Conservation (phyloP, 2,797 vertebrate genomes). For the Micrastur ruficollis region DNA sequence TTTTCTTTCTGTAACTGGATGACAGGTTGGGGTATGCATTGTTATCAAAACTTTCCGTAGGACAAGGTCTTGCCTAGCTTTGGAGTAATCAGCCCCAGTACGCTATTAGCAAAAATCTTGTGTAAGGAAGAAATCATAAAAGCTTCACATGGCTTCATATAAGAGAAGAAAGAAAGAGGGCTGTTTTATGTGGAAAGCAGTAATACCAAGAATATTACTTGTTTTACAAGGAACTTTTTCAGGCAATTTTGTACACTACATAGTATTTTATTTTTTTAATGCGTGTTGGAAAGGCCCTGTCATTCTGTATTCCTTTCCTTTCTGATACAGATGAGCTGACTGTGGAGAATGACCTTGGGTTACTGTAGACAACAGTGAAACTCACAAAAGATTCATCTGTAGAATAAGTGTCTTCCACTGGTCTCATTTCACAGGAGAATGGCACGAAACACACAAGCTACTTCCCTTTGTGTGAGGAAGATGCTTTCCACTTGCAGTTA, state of each 20-base stretch:
- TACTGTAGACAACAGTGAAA: slow-evolving; percentile 9
- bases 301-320: background rate
- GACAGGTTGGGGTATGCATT: background rate
- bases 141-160: background rate
- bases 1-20: background rate
- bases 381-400: background rate
- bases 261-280: background rate
- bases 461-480: background rate
- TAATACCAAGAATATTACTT: background rate
- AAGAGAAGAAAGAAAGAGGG: background rate
- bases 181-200: background rate
- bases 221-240: background rate
- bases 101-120: background rate
- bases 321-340: background rate
- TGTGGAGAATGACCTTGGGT: background rate
- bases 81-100: background rate
- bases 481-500: background rate
- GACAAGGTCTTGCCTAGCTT: background rate
- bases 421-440: background rate
- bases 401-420: background rate
- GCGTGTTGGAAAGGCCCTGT: background rate
- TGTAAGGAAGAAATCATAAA: background rate
- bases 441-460: background rate
- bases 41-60: background rate
- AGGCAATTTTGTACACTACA: background rate